Base-by-base conservation (phyloP, 2,888 invertebrate species). In the Drosophila mettleri region DNA sequence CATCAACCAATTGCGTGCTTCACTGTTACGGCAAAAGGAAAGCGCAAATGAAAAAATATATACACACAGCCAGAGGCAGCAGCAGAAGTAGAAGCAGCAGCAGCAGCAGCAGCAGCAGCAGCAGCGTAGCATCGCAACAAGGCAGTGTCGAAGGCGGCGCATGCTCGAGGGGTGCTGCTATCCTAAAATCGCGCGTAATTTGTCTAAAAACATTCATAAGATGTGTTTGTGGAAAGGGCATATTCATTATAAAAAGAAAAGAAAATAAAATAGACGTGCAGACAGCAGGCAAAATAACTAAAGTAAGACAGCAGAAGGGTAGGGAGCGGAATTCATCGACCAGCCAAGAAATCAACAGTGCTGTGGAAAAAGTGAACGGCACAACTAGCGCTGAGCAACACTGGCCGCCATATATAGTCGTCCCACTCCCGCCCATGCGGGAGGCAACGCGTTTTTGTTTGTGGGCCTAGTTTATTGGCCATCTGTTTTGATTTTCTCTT, bases 401-500 rank as follows among this genome's bases (percentile, higher is more conserved):
- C 63, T 75, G 64, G 60, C 63, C 12, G 31, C 16, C 16, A 38
- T 79, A 75, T 70, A 79, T 70, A 55, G 57, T 63, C 60, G 48
- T 70, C 59, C 71, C 38, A 43, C 60, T 76, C 79, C 43, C 39
- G 49, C 76, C 59, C 75, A 66, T 65, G 59, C 57, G 60, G 54
- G 43, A 39, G 69, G 60, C 67, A 54, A 41, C 39, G 52, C 74
- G 57, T 79, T 66, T 77, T 70, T 80, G 79, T 77, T 76, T 78
- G 79, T 45, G 45, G 45, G 69, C 74, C 74, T 78, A 69, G 75
- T 78, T 75, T 74, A 59, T 67, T 69, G 60, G 75, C 74, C 79
- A 78, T 83, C 88, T 83, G 83, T 83, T 83, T 83, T 83, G 83
- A 78, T 83, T 83, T 83, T 86, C 87, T 84, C 85, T 83, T 83